Conservation (phyloP, 2,888 invertebrate species). For the Troides oblongomaculatus region DNA sequence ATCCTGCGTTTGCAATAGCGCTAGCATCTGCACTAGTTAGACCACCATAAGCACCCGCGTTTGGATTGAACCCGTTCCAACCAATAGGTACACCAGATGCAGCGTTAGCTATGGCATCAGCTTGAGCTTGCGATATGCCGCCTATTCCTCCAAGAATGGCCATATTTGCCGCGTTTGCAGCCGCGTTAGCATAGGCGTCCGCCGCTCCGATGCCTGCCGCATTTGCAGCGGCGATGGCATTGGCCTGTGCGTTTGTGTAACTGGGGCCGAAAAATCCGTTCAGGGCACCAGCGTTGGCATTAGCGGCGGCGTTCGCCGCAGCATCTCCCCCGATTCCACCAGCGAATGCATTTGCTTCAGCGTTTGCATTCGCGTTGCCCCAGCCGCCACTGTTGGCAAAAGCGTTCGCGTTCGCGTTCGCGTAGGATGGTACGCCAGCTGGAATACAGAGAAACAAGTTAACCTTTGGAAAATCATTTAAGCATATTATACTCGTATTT, state of each 20-base stretch:
- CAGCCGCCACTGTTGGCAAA: too few relatives aligned
- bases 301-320: conserved; percentile 33
- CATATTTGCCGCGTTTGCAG: conserved; percentile 19
- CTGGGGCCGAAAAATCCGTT: background rate
- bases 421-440: too few relatives aligned
- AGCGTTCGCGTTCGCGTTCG: too few relatives aligned
- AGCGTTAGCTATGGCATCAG: conserved; percentile 32
- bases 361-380: conserved; percentile 30
- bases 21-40: conserved; percentile 14
- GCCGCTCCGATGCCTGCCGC: conserved; percentile 24
- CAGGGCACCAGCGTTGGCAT: conserved; percentile 30
- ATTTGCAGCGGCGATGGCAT: conserved; percentile 33
- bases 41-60: conserved; percentile 33
- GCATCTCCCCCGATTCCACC: conserved; percentile 23
- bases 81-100: conserved; percentile 21
- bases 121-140: conserved; percentile 27
- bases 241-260: conserved; percentile 30
- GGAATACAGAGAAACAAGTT: too few relatives aligned
- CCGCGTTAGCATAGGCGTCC: conserved; percentile 23
- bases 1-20: conserved; percentile 27
- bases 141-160: conserved; percentile 27
- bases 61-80: conserved; percentile 17
- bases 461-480: too few relatives aligned
- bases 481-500: too few relatives aligned
- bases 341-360: conserved; percentile 30